Conservation (phyloP, 2,113 vertebrate species). For the Verasper variegatus region DNA sequence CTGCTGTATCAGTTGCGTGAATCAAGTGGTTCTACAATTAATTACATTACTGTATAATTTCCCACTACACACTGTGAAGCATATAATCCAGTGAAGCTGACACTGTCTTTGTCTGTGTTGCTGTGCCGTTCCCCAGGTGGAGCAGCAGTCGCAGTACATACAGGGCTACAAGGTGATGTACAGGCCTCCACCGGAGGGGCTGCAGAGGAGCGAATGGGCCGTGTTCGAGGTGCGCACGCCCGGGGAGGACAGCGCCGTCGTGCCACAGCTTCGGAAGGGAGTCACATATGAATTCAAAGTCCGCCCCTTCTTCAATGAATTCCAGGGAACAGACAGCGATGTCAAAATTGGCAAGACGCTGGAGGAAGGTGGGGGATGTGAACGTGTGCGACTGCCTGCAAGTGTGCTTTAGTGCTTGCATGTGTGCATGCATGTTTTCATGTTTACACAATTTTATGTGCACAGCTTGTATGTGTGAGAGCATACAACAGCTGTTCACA, state of each 20-base stretch:
- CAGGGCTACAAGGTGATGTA: constrained; percentile 98
- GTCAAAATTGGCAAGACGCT: constrained; percentile 94
- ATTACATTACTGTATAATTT: constrained; percentile 27
- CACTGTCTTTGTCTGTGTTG: constrained; percentile 6
- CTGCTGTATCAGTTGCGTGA: constrained; percentile 13
- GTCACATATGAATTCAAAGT: constrained; percentile 97
- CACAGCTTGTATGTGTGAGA: constrained; percentile 59
- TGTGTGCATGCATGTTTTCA: constrained; percentile 62
- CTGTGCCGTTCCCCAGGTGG: constrained; percentile 84
- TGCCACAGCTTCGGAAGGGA: constrained; percentile 93
- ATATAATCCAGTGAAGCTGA: constrained; percentile 49
- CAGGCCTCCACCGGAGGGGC: constrained; percentile 83
- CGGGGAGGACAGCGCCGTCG: constrained; percentile 89
- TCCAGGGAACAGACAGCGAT: constrained; percentile 98
- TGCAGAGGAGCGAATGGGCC: constrained; percentile 89
- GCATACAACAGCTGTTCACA: constrained; percentile 70
- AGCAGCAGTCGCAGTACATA: constrained; percentile 97
- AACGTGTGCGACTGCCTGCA: constrained; percentile 18
- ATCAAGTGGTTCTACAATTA: constrained; percentile 10
- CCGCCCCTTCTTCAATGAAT: constrained; percentile 98
- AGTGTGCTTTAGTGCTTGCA: constrained; percentile 36
- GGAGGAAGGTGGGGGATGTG: constrained; percentile 90
- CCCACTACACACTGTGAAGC: constrained; percentile 12
- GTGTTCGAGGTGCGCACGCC: constrained; percentile 95
- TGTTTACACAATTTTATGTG: constrained; percentile 67